A percentile compares a stretch with the other conserved stretches of the same genome.
phyloP scores from a whole-genome alignment of 2,888 invertebrate species.

The Anthophora plumipes region DNA sequence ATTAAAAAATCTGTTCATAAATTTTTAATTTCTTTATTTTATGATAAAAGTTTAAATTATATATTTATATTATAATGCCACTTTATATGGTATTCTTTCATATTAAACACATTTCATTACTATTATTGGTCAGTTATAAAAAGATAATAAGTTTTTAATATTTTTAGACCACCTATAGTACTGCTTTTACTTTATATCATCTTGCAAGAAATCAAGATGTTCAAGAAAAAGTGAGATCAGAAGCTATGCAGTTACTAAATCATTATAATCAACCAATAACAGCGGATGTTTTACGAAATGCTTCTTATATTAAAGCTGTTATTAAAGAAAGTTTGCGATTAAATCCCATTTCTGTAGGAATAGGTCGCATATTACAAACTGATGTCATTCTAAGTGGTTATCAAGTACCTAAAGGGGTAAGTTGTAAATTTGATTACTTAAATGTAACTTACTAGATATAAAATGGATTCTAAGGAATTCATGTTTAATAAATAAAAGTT shows the following conservation, averaged over 20 bases:
- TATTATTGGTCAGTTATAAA: background rate
- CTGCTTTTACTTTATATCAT: constrained; percentile 92
- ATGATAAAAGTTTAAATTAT: too few species aligned
- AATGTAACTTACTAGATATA: background rate
- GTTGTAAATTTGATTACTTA: constrained; percentile 64
- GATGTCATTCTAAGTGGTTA: constrained; percentile 91
- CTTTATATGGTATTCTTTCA: too few species aligned
- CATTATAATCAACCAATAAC: constrained; percentile 86
- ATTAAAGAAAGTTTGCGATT: constrained; percentile 94
- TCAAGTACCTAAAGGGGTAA: constrained; percentile 91
- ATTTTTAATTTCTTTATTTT: too few species aligned
- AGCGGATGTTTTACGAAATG: constrained; percentile 87
- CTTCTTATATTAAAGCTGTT: constrained; percentile 91
- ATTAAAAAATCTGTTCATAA: background rate
- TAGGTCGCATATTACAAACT: constrained; percentile 90
- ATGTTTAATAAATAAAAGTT: background rate
- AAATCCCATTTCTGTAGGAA: constrained; percentile 93
- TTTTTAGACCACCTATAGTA: constrained; percentile 91
- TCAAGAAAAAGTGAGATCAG: constrained; percentile 89
- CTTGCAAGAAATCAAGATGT: constrained; percentile 89
- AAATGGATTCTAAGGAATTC: background rate
- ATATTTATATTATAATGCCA: background rate
- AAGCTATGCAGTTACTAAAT: constrained; percentile 87
- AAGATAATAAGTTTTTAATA: constrained; percentile 3
- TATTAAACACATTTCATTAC: background rate